phyloP scores from a whole-genome alignment of 2,797 vertebrate species.

The Oreonectes daqikongensis region DNA sequence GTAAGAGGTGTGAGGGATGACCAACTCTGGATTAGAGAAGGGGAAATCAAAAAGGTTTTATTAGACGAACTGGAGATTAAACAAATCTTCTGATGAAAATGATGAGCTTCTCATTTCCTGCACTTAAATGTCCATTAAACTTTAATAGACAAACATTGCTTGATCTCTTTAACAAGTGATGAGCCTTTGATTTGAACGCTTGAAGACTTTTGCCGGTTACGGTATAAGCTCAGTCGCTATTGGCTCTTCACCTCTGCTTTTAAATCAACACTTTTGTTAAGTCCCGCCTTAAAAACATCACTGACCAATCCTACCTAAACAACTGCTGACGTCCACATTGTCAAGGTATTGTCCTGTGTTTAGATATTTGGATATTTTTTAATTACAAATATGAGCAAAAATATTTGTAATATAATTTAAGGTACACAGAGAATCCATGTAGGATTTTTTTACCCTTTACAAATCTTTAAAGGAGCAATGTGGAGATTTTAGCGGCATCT shows the following conservation, averaged over 20 bases:
- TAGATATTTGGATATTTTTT: too few species aligned
- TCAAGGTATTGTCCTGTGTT: background rate
- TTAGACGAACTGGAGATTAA: slow-evolving; percentile 76
- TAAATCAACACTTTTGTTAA: background rate
- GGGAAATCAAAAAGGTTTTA: slow-evolving; percentile 78
- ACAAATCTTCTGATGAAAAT: slow-evolving; percentile 81
- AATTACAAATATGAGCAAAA: too few species aligned
- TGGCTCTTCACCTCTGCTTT: background rate
- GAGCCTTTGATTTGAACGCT: slow-evolving; percentile 76
- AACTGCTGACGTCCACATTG: background rate
- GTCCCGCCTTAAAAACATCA: background rate
- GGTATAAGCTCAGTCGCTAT: background rate
- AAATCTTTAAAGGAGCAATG: too few species aligned
- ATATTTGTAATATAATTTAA: too few species aligned
- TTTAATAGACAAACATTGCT: slow-evolving; percentile 79
- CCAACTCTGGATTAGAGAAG: slow-evolving; percentile 75
- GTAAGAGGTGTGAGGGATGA: slow-evolving; percentile 59
- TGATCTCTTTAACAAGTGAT: slow-evolving; percentile 80
- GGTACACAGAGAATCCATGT: too few species aligned
- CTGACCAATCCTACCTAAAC: background rate
- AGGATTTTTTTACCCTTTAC: background rate
- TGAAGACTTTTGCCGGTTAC: slow-evolving; percentile 44
- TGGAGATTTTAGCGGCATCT: too few species aligned
- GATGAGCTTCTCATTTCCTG: slow-evolving; percentile 74
- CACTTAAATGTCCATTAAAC: slow-evolving; percentile 77